Conservation (phyloP, 1,140 invertebrate genomes). For the Camponotus floridanus region DNA sequence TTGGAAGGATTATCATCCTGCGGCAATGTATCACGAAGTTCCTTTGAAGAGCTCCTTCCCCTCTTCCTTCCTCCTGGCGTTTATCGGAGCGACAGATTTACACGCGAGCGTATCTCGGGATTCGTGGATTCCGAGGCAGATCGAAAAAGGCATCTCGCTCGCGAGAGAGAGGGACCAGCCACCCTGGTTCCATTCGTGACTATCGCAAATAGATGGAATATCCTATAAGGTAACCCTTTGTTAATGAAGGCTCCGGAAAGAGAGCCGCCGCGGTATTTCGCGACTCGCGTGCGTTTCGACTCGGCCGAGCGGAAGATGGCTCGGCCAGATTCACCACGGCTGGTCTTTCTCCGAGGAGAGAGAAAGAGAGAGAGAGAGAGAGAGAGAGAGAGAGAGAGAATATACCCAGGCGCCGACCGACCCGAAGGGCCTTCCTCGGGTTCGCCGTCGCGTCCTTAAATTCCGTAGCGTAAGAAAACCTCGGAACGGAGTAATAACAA, state of each 20-base stretch:
- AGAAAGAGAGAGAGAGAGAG: too few species aligned
- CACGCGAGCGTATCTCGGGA: not conserved
- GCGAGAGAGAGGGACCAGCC: constrained; percentile 62
- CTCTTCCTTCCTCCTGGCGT: not conserved
- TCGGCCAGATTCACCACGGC: constrained; percentile 65
- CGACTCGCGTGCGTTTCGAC: constrained; percentile 73
- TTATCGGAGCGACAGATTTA: constrained; percentile 32
- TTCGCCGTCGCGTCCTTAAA: constrained; percentile 62
- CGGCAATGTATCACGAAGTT: not conserved
- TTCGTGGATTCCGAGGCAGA: not conserved
- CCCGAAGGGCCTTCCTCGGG: constrained; percentile 54
- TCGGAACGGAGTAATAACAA: constrained; percentile 62
- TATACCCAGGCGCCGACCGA: constrained; percentile 30
- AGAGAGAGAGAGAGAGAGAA: constrained; percentile 26
- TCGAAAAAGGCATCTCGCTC: constrained; percentile 65
- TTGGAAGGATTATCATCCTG: too few species aligned
- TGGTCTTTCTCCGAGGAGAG: constrained; percentile 36
- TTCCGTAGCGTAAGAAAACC: constrained; percentile 67
- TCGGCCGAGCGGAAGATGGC: constrained; percentile 65
- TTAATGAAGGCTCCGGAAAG: constrained; percentile 69
- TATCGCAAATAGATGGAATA: constrained; percentile 76
- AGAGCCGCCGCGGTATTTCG: constrained; percentile 61
- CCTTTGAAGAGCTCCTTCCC: too few species aligned
- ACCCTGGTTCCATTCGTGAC: constrained; percentile 71
- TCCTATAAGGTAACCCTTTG: constrained; percentile 75